Conservation (phyloP, 2,888 invertebrate genomes). For the Ferrisia virgata region DNA sequence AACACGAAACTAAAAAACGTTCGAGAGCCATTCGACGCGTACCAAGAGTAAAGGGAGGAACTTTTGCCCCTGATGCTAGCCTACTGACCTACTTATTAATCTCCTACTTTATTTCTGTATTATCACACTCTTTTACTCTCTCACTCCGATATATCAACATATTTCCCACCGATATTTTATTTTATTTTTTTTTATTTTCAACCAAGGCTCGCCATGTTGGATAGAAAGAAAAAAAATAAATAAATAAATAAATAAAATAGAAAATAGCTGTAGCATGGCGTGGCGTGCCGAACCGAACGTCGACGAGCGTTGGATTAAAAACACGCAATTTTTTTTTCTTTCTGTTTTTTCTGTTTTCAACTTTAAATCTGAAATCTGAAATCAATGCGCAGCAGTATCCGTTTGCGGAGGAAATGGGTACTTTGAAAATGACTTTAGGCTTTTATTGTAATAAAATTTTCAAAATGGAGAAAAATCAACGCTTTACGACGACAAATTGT, state of each 20-base stretch:
- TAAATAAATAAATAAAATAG: conserved; percentile 14
- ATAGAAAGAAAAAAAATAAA: background rate
- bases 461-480: background rate
- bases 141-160: conserved; percentile 24
- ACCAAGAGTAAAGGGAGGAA: conserved; percentile 29
- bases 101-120: conserved; percentile 45
- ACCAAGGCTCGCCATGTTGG: background rate
- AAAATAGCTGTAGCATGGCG: background rate
- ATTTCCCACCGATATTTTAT: background rate
- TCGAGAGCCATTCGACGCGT: conserved; percentile 33
- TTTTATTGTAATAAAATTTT: background rate
- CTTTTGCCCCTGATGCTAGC: conserved; percentile 46
- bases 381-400: background rate
- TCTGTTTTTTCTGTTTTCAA: background rate
- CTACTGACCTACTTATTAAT: conserved; percentile 46
- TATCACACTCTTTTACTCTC: conserved; percentile 33
- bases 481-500: too few relatives aligned
- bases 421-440: background rate
- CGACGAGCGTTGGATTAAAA: background rate
- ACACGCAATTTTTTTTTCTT: background rate
- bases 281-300: too few relatives aligned
- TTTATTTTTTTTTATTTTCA: background rate
- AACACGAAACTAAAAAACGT: conserved; percentile 39
- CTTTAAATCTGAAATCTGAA: background rate
- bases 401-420: background rate